Conservation (phyloP, 2,797 vertebrate genomes). For the Aselliscus stoliczkanus region DNA sequence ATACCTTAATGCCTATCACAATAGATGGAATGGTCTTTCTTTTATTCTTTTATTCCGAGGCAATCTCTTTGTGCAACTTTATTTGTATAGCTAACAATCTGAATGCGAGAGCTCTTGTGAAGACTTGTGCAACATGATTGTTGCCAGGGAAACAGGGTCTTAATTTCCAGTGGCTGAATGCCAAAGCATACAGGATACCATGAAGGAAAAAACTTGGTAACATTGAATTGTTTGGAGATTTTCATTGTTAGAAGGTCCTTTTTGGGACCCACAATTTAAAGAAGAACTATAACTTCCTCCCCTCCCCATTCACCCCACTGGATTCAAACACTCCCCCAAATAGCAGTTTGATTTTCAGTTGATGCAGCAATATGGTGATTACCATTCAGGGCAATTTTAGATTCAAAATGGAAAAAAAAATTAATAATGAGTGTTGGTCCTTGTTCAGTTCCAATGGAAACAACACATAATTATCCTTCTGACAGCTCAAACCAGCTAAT, state of each 20-base stretch:
- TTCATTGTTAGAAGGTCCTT: background rate
- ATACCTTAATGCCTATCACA: background rate
- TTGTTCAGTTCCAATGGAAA: conserved; percentile 32
- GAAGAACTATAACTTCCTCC: background rate
- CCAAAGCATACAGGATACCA: conserved; percentile 40
- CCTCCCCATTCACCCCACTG: background rate
- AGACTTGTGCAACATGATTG: conserved; percentile 24
- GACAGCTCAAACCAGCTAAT: conserved; percentile 31
- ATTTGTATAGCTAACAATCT: conserved; percentile 73
- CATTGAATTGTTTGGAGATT: conserved; percentile 37
- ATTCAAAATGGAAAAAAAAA: conserved; percentile 29
- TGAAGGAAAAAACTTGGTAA: background rate
- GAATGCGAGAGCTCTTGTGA: conserved; percentile 50
- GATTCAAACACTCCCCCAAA: background rate
- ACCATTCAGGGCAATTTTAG: conserved; percentile 35
- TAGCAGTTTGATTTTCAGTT: conserved; percentile 38
- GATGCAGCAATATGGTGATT: conserved; percentile 17
- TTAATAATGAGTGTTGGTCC: conserved; percentile 10
- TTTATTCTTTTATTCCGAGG: conserved; percentile 57
- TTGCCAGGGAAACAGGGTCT: conserved; percentile 72
- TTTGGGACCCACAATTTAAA: background rate
- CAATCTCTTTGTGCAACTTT: conserved; percentile 63
- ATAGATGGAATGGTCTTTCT: conserved; percentile 53
- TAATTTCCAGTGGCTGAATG: conserved; percentile 39
- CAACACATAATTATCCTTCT: conserved; percentile 27